phyloP scores from a whole-genome alignment of 1,140 invertebrate species.

The Drosophila saltans region DNA sequence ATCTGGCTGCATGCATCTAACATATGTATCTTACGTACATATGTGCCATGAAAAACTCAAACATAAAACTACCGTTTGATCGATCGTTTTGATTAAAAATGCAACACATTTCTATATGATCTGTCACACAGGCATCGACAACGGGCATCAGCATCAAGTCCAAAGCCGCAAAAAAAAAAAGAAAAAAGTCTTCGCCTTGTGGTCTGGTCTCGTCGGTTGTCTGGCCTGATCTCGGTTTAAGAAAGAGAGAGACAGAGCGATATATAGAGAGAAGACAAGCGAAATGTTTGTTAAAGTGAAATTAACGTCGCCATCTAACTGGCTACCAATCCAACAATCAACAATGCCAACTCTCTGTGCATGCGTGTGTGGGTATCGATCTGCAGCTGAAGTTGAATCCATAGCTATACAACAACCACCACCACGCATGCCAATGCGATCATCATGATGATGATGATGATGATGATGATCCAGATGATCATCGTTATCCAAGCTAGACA shows the following conservation, averaged over 20 bases:
- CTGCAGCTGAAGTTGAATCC: neutral
- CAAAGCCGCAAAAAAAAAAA: conserved; percentile 57
- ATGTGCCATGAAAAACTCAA: conserved; percentile 40
- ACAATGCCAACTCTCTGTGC: conserved; percentile 63
- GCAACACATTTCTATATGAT: conserved; percentile 82
- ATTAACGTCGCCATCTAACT: conserved; percentile 76
- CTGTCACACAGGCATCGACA: conserved; percentile 75
- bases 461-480: no score
- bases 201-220: conserved; percentile 25
- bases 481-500: conserved; percentile 28
- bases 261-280: conserved; percentile 55
- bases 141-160: conserved; percentile 26
- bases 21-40: conserved; percentile 51
- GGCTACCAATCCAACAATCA: conserved; percentile 79
- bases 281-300: conserved; percentile 83
- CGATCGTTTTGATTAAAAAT: conserved; percentile 83
- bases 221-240: neutral
- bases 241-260: conserved; percentile 8
- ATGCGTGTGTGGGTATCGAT: conserved; percentile 17
- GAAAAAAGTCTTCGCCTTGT: conserved; percentile 42
- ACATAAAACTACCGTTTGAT: conserved; percentile 82
- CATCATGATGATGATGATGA: conserved; percentile 14
- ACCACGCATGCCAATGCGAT: conserved; percentile 27
- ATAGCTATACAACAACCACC: neutral
- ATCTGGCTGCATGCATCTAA: conserved; percentile 11